Base-by-base conservation (phyloP, 2,113 vertebrate species). In the Gymnorhina tibicen region DNA sequence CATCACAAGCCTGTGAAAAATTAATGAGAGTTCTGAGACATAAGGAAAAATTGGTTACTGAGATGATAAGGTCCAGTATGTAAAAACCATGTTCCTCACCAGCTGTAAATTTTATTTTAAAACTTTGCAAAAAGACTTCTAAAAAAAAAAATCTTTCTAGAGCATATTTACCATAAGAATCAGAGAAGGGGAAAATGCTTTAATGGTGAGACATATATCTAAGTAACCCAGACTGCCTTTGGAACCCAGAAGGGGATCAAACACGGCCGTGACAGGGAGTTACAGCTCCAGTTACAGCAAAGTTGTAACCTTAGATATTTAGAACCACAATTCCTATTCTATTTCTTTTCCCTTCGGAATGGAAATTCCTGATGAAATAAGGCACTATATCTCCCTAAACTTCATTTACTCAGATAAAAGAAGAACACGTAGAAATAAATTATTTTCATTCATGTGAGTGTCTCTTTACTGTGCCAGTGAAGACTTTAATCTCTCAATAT, bases 1-100 rank as follows among this genome's bases (percentile, higher is more conserved):
- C 98, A 99, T 99, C 99, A 98, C 98, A 97, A 97, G 98, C 98
- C 98, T 96, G 98, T 99, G 98, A 99, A 99, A 99, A 98, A 99
- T 99, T 99, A 98, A 99, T 99, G 99, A 99, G 98, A 97, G 98
- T 98, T 98, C 96, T 77, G 96, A 98, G 98, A 98, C 93, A 92
- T 64, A 83, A 96, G 93, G 97, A 97, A 98, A 97, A 98, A 97
- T 95, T 93, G 97, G 97, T 97, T 97, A 97, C 97, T 64, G 87
- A 97, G 97, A 98, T 97, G 96, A 97, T 96, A 96, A 95, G 97
- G 96, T 95, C 97, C 96, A 87, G 95, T 96, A 97, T 92, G 90
- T 95, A 98, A 97, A 97, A 97, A 87, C 73, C 84, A 85, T 50
- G 64, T 67, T 90, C 96, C 79, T 96, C 96, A 41, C 74, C 37